Conservation (phyloP, 1,140 invertebrate genomes). For the Apis cerana region DNA sequence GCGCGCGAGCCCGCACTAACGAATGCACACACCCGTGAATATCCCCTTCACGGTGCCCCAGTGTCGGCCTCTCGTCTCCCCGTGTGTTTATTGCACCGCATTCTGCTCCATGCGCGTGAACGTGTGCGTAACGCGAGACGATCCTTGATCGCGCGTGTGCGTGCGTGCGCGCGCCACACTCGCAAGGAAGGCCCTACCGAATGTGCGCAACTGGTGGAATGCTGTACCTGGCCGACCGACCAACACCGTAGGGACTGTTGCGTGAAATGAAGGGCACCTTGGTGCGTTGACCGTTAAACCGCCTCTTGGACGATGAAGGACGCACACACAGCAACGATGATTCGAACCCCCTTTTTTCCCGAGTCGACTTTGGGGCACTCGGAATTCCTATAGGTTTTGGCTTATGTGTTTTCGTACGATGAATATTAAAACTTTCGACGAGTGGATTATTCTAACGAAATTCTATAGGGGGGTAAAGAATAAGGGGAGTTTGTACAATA, state of each 20-base stretch:
- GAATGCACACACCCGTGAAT: constrained; percentile 52
- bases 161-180: neutral
- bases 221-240: constrained; percentile 57
- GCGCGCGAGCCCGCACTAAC: constrained; percentile 24
- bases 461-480: too few species aligned
- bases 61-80: constrained; percentile 16
- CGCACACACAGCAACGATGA: constrained; percentile 39
- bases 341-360: neutral
- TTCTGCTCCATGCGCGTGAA: neutral
- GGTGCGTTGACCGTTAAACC: constrained; percentile 46
- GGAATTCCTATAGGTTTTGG: neutral
- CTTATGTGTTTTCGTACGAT: too few species aligned
- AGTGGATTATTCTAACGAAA: too few species aligned
- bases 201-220: constrained; percentile 75
- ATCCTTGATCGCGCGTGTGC: neutral
- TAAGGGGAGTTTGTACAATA: too few species aligned
- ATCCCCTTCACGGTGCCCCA: constrained; percentile 44
- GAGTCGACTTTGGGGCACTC: neutral
- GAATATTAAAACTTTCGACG: too few species aligned
- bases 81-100: constrained; percentile 40
- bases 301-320: constrained; percentile 6
- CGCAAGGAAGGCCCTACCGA: constrained; percentile 30
- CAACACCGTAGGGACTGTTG: constrained; percentile 37
- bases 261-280: constrained; percentile 49
- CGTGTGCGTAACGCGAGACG: constrained; percentile 11